Percentiles rank a stretch among this genome's conserved stretches.
Evolutionary conservation across 2,797 vertebrate species (phyloP).

Genomic region (Strix occidentalis): DNA sequence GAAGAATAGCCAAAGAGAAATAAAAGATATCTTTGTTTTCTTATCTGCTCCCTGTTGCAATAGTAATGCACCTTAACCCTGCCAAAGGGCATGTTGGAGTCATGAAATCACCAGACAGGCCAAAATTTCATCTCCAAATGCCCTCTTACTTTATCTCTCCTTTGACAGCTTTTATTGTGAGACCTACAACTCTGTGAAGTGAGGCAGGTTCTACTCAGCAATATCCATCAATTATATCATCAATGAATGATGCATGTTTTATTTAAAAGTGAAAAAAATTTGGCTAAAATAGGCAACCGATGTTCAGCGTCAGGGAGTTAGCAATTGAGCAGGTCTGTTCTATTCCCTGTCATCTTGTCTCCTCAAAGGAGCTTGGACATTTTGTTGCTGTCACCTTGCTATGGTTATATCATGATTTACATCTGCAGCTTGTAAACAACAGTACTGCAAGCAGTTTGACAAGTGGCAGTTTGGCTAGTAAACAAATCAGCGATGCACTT

Average conservation of each 20-base stretch:
- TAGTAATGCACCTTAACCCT: background rate
- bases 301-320: background rate
- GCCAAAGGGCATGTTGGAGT: background rate
- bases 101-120: background rate
- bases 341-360: background rate
- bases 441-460: background rate
- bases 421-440: slow-evolving; percentile 8
- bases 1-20: background rate
- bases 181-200: background rate
- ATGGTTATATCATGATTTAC: background rate
- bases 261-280: background rate
- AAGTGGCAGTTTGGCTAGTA: slow-evolving; percentile 5
- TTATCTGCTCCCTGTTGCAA: background rate
- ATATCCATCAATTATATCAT: background rate
- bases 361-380: background rate
- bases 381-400: slow-evolving; percentile 26
- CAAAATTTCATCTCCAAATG: background rate
- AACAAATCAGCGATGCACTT: background rate
- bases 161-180: background rate
- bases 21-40: background rate
- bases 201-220: background rate
- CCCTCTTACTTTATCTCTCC: background rate
- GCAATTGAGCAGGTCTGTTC: background rate
- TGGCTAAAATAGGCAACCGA: background rate
- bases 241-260: background rate